These are phyloP conservation scores for Rambutsinella grinnellia DNA, from an alignment of 2,888 invertebrate species.

Conservation along the genomic window DNA sequence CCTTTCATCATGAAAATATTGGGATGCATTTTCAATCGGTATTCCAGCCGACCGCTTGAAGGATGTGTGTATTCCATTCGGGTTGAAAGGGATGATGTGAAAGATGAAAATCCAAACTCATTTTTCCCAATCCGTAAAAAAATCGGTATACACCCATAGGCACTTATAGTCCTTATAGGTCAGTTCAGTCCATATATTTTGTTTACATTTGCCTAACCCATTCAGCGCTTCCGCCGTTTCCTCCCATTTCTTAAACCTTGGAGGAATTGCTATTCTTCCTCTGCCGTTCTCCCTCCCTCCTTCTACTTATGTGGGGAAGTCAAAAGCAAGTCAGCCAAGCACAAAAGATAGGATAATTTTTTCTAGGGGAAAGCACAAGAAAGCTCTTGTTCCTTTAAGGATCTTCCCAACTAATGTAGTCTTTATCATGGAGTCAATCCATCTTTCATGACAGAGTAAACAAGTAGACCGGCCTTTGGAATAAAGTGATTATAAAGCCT, in stretches of 20 bases:
- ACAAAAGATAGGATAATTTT: conserved; percentile 55
- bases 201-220: conserved; percentile 8
- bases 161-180: conserved; percentile 6
- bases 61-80: conserved; percentile 1
- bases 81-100: neutral
- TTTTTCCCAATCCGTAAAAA: neutral
- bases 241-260: no score
- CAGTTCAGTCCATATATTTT: conserved; percentile 7
- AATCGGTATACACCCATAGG: neutral
- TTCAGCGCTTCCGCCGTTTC: neutral
- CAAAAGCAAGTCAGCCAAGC: conserved; percentile 28
- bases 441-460: conserved; percentile 55
- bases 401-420: conserved; percentile 46
- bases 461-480: conserved; percentile 22
- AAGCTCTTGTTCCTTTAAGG: conserved; percentile 33
- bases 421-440: conserved; percentile 55
- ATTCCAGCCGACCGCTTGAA: neutral
- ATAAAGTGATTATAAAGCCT: neutral
- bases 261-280: no score
- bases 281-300: conserved; percentile 11
- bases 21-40: conserved; percentile 24
- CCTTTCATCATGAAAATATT: conserved; percentile 16
- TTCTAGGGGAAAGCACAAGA: conserved; percentile 31
- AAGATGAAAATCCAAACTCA: conserved; percentile 15
- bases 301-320: conserved; percentile 17